phyloP scores from a whole-genome alignment of 2,113 vertebrate species.

The Halcyon malimbica region DNA sequence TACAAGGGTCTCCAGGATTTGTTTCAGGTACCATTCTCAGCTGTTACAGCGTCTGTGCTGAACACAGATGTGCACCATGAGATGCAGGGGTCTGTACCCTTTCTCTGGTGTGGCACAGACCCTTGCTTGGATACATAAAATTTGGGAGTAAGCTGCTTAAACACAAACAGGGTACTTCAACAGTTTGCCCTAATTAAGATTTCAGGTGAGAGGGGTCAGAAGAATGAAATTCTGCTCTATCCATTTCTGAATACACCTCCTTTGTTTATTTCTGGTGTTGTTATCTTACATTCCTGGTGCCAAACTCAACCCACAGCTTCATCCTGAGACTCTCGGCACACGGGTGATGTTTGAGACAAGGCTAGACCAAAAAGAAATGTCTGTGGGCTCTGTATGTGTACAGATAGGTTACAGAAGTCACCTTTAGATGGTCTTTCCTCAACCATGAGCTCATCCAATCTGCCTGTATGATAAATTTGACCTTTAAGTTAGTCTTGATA shows the following conservation, averaged over 20 bases:
- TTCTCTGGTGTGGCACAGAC: not conserved
- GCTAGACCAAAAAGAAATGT: not conserved
- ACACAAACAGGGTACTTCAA: not conserved
- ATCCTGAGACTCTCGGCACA: not conserved
- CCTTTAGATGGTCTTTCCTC: not conserved
- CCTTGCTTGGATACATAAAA: not conserved
- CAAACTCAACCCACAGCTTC: not conserved
- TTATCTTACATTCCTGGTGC: not conserved
- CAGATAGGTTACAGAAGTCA: not conserved
- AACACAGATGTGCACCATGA: accelerated
- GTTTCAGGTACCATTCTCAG: accelerated
- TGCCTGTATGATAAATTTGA: not conserved
- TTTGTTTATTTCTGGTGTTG: not conserved
- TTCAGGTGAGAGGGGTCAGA: not conserved
- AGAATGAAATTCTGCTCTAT: not conserved
- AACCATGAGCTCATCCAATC: conserved; percentile 3
- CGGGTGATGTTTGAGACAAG: not conserved
- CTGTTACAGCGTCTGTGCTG: not conserved
- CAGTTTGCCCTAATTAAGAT: not conserved
- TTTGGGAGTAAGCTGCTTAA: not conserved
- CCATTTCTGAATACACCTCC: not conserved
- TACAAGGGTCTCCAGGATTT: not conserved
- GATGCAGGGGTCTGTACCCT: not conserved
- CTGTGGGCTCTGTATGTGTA: not conserved
- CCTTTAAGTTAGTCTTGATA: conserved; percentile 23